These are phyloP conservation scores for Engystomops pustulosus DNA, from an alignment of 2,113 vertebrate species.

Conservation along the genomic window DNA sequence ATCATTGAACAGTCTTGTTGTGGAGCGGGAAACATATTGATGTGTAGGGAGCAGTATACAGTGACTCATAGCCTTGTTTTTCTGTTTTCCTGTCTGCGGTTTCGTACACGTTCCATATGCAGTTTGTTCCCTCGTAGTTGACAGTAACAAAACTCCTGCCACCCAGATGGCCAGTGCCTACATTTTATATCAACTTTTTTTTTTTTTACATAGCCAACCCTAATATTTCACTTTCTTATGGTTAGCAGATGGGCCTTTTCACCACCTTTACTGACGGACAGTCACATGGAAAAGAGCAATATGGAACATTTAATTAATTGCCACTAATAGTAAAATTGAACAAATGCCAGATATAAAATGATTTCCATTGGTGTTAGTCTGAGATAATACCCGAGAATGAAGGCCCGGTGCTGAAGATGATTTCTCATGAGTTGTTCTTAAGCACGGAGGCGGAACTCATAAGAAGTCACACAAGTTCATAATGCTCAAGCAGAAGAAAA, in stretches of 20 bases:
- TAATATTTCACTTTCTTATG: constrained; percentile 45
- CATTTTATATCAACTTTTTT: constrained; percentile 15
- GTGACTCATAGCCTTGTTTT: constrained; percentile 7
- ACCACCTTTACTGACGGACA: constrained; percentile 55
- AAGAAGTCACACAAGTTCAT: not conserved
- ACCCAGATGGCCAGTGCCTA: constrained; percentile 48
- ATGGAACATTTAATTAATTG: constrained; percentile 54
- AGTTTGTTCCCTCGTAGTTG: constrained; percentile 32
- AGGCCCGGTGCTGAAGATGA: constrained; percentile 10
- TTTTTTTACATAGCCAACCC: constrained; percentile 34
- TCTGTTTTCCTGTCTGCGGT: constrained; percentile 17
- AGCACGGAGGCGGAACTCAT: not conserved
- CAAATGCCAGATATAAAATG: constrained; percentile 38
- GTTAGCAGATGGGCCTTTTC: constrained; percentile 51
- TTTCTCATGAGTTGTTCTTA: constrained; percentile 3
- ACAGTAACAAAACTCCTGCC: constrained; percentile 32
- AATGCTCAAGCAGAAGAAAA: constrained; percentile 4
- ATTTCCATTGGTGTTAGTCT: constrained; percentile 46
- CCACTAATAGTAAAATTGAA: constrained; percentile 41
- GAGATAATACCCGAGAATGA: constrained; percentile 21
- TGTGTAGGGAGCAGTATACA: not conserved
- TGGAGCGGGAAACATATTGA: not conserved
- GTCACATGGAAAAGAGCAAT: constrained; percentile 54
- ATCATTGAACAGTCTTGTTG: not conserved
- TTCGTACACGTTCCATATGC: not conserved